Evolutionary conservation across 2,888 invertebrate genomes (phyloP).

Genomic region (Trachelus troglodyta): DNA sequence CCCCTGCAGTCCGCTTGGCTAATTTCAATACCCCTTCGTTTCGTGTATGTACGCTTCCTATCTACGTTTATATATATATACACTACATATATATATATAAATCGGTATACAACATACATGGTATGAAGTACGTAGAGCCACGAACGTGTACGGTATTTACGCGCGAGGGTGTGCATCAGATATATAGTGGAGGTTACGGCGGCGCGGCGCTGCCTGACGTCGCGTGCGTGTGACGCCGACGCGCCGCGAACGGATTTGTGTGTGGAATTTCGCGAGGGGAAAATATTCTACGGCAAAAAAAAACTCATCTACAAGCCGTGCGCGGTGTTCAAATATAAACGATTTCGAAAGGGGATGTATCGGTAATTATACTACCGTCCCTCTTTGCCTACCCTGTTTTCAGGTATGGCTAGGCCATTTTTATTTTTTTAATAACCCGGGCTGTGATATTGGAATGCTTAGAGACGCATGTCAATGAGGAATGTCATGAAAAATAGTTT

Average conservation of each 20-base stretch:
- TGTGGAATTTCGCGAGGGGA: slow-evolving; percentile 16
- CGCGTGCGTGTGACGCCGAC: slow-evolving; percentile 3
- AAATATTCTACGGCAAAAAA: slow-evolving; percentile 37
- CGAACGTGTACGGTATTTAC: slow-evolving; percentile 9
- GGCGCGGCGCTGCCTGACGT: background rate
- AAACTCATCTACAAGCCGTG: slow-evolving; percentile 10
- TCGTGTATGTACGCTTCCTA: background rate
- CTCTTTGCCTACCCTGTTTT: background rate
- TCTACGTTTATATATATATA: background rate
- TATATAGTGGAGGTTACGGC: slow-evolving; percentile 2
- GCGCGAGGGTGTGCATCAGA: background rate
- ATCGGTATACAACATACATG: background rate
- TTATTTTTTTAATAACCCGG: background rate
- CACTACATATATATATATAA: background rate
- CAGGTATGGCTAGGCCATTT: background rate
- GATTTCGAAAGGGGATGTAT: slow-evolving; percentile 5
- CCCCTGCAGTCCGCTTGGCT: slow-evolving; percentile 45
- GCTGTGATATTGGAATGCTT: background rate
- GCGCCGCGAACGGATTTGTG: background rate
- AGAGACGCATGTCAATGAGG: background rate
- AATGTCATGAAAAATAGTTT: background rate
- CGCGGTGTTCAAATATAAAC: slow-evolving; percentile 12
- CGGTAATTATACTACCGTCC: background rate
- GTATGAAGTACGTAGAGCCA: slow-evolving; percentile 12
- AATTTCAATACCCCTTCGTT: slow-evolving; percentile 57